Base-by-base conservation (phyloP, 2,888 invertebrate genomes). In the Brachypalpus laphriformis region DNA sequence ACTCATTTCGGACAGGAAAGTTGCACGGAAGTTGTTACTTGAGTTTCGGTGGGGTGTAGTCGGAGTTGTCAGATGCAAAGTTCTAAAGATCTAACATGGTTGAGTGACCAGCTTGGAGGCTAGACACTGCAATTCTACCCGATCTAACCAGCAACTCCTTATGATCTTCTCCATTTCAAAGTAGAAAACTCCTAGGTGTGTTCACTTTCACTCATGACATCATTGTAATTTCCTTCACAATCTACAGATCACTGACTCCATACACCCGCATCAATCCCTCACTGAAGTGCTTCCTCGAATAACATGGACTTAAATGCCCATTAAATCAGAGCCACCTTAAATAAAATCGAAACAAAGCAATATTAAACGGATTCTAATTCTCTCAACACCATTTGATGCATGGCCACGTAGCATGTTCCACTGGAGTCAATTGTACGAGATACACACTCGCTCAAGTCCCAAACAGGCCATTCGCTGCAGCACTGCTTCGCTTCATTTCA, bases 341-440 rank as follows among this genome's bases (percentile, higher is more conserved):
- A 49, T 22, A 34, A 18, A 31, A 11, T 37, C 25, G 4, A 63
- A 49, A 68, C 42, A 61, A 59, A 54, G n/a, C 54, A 16, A 57
- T 42, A 54, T 66, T 42, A 57, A 59, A 71, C 47, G 59, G 14
- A 80, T 57, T 74, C 75, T 75, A 70, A 83, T 75, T 65, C 83
- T 45, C 70, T 80, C 75, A 80, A 75, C 74, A 70, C 83, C 70
- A 74, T 22, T 65, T 70, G 51, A 80, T 63, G 70, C 80, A 68
- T 37, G 61, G 25, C 77, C 76, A 72, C 51, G 51, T 78, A 56
- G 42, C 76, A 59, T 57, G 70, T 57, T 47, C 56, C 70, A 20
- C 18, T 14, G 25, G 6, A 70, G 31, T 61, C 57, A 49, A 71
- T 76, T 74, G 61, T 25, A 72, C n/a, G n/a, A n/a, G n/a, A n/a